phyloP scores from a whole-genome alignment of 2,888 invertebrate species.

The Scelioninae gen. 2 region DNA sequence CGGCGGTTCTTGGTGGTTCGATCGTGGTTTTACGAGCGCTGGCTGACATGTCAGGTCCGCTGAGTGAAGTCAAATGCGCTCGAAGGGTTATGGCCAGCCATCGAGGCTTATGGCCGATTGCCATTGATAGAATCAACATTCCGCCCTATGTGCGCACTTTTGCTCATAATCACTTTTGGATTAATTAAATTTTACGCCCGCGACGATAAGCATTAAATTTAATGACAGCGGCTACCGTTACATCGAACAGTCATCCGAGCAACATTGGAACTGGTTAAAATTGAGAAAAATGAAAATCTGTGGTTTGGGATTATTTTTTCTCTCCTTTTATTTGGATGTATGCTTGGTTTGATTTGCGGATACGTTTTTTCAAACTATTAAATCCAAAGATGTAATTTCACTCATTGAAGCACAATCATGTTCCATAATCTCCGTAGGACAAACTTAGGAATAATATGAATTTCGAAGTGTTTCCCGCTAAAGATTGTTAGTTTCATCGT shows the following conservation, averaged over 20 bases:
- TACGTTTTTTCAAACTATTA: neutral
- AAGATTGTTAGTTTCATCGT: too few relatives aligned
- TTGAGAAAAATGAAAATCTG: slow-evolving; percentile 6
- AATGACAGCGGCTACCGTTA: slow-evolving; percentile 65
- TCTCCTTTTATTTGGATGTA: too few relatives aligned
- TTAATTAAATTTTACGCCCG: slow-evolving; percentile 75
- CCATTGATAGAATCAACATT: slow-evolving; percentile 74
- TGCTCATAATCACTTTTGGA: slow-evolving; percentile 75
- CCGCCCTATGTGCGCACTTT: slow-evolving; percentile 68
- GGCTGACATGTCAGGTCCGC: slow-evolving; percentile 73
- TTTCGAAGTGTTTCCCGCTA: too few relatives aligned
- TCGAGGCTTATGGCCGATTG: slow-evolving; percentile 73
- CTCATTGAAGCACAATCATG: too few relatives aligned
- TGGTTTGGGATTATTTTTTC: neutral
- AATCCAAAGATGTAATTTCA: too few relatives aligned
- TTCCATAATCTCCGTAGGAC: too few relatives aligned
- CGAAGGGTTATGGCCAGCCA: slow-evolving; percentile 74
- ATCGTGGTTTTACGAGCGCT: slow-evolving; percentile 68
- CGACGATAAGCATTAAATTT: slow-evolving; percentile 75
- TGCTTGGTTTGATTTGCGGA: neutral
- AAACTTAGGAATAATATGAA: too few relatives aligned
- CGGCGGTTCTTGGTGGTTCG: slow-evolving; percentile 59
- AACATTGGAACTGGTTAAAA: slow-evolving; percentile 25
- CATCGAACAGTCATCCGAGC: slow-evolving; percentile 50
- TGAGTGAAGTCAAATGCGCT: slow-evolving; percentile 73